Conservation (phyloP, 2,888 invertebrate species). For the Mongoloraphidia duomilia region DNA sequence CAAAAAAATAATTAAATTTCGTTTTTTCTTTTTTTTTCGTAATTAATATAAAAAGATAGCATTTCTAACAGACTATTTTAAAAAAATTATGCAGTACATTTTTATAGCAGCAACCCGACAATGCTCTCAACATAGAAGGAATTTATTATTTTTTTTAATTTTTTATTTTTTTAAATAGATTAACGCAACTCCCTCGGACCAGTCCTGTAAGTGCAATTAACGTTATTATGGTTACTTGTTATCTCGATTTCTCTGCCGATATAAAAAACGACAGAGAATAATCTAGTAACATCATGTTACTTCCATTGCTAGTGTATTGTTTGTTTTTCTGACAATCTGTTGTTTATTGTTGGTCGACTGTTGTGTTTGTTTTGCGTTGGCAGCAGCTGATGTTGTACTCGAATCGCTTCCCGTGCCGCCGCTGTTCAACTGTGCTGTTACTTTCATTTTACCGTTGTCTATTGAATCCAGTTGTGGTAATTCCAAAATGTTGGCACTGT, state of each 20-base stretch:
- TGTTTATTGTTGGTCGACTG: constrained; percentile 14
- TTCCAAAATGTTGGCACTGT: background rate
- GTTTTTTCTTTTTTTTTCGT: background rate
- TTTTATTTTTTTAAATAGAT: background rate
- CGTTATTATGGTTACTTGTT: no score
- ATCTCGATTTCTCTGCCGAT: constrained; percentile 1
- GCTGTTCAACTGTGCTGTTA: no score
- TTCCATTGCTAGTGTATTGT: constrained; percentile 42
- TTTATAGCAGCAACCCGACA: background rate
- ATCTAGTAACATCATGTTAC: constrained; percentile 39
- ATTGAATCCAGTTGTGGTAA: background rate
- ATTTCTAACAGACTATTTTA: no score
- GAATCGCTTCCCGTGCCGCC: no score
- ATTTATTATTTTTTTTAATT: background rate
- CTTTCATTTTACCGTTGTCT: background rate
- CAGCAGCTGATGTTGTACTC: constrained; percentile 18
- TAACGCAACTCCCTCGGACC: background rate
- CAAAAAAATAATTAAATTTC: background rate
- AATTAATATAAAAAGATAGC: no score
- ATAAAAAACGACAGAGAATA: constrained; percentile 17
- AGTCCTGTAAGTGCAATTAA: no score
- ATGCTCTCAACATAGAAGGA: background rate
- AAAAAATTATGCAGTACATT: background rate
- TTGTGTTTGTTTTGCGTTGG: constrained; percentile 25
- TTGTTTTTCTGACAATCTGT: constrained; percentile 32